Base-by-base conservation (phyloP, 2,797 vertebrate species). In the Rhinatrema bivittatum region DNA sequence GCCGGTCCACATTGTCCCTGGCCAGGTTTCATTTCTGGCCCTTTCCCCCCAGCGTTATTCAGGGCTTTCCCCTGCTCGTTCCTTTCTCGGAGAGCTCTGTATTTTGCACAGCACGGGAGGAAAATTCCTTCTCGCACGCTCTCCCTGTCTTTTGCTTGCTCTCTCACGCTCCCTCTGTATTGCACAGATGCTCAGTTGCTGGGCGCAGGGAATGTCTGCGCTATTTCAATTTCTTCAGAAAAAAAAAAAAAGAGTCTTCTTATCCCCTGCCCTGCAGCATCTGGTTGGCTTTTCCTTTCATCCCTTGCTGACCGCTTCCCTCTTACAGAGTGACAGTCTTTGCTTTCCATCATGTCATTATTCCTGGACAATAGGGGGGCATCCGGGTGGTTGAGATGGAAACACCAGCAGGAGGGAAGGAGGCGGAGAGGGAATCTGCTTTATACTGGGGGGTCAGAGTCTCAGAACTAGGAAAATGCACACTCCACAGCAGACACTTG, bases 311-410 rank as follows among this genome's bases (percentile, higher is more conserved):
- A 49, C 30, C 42, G n/a, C n/a, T 38, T 28, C 11, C 39, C 38
- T 50, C 32, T 50, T 33, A 32, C 9, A 1, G 49, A 40, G 35
- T 37, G 35, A 32, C 21, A 30, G 32, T 13, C 15, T 22, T 22
- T 29, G 8, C 60, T 77, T 73, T 54, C 80, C 73, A 83, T 34
- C 61, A 24, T 43, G 44, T 67, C 49, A 68, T 78, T 82, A 53
- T 76, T 39, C 18, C 13, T 14, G 31, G 56, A 85, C 79, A 83
- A 82, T 76, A 16, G 76, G 70, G 45, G 62, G 86, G 65, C 23
- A 85, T 86, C 83, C 64, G 50, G 82, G 68, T 74, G 73, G 83
- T 85, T 85, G 84, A 53, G 34, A 36, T 55, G 35, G 63, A 53
- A 70, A 63, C 3, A 4, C 41, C 2, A 2, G 26, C 14, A 15